Evolutionary conservation across 1,140 invertebrate genomes (phyloP), one percentile per base, ranked within the genome.

Genomic region (Drosophila simulans): DNA sequence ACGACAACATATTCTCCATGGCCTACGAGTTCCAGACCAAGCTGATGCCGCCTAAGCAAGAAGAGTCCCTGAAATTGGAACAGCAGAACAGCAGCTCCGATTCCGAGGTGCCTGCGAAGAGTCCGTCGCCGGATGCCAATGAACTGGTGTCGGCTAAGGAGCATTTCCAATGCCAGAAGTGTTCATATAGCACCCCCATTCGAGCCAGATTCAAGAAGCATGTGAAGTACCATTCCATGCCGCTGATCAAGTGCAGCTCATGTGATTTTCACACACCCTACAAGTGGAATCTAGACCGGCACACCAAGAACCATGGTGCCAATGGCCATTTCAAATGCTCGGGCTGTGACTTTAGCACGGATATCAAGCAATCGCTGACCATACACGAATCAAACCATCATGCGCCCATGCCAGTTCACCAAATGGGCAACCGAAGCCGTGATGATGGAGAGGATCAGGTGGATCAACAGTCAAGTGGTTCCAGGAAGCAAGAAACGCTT

Each of bases 201-300:
- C 96, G 96, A 68, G 95, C 96, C 1, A 95, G 98, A 54, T 98
- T 96, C 90, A 98, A 97, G 20, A 98, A 98, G 91, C 98, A 98
- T 91, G 96, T 98, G n/a, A 98, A 97, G 84, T 97, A 98, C 83
- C 97, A 98, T 92, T 96, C 96, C 25, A 97, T 97, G 95, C 97
- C 97, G 49, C 96, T 97, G 95, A 97, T 97, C 60, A 97, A 98
- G 90, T 99, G 98, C 93, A 95, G 95, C 48, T 95, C 96, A 80
- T 99, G 98, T 93, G 97, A 98, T 83, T 99, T 98, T 91, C 95
- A 96, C 48, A 98, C 97, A 5, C 96, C 97, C 1, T 92, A 92
- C 72, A 92, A 92, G 37, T 92, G 91, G 91, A 98, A 98, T 93
- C 94, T 98, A 92, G 97, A 98, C 90, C 94, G 98, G 11, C 98